Base-by-base conservation (phyloP, 2,888 invertebrate genomes). In the Adelognathus sp. region DNA sequence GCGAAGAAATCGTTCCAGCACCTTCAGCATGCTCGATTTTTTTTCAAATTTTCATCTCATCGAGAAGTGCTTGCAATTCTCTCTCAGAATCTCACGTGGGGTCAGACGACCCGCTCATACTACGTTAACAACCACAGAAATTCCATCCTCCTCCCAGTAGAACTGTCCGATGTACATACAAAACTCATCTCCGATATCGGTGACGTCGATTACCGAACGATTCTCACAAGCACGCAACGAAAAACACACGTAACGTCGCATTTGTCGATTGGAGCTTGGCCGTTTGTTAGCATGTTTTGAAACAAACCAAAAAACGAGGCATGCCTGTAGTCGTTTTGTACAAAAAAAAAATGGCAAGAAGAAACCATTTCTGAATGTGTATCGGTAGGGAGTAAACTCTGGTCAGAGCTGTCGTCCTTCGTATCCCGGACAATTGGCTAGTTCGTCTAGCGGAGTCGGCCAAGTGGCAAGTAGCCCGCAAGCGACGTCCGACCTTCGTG, bases 301-400 rank as follows among this genome's bases (percentile, higher is more conserved):
- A n/a, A n/a, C n/a, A n/a, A n/a, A n/a, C n/a, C n/a, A n/a, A n/a
- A n/a, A n/a, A 54, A 24, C 54, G 76, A 71, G 87, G 90, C 90
- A 90, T 90, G 91, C 86, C 74, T 46, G 61, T 80, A 84, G 88
- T 90, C 81, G 90, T 91, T 89, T 90, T 90, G 89, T 84, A 88
- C 86, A 60, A 11, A 21, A 52, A 60, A 27, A 39, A 39, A 88
- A 86, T 58, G 58, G 16, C 52, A 36, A 24, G 67, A 36, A 54
- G 14, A 3, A 58, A 36, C 29, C 18, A 88, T 29, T 87, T 91
- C 86, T 89, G 90, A 86, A 89, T 90, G 89, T 90, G 86, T 89
- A 90, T 89, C 79, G 89, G 87, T 90, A 90, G 91, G 90, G 90
- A 89, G 88, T 91, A 89, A 90, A 88, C 85, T 86, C 88, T 86